Percentiles rank a stretch among this genome's conserved stretches.
These are phyloP conservation scores for Lepidostoma basale DNA, from an alignment of 1,140 invertebrate species.

Conservation along the genomic window DNA sequence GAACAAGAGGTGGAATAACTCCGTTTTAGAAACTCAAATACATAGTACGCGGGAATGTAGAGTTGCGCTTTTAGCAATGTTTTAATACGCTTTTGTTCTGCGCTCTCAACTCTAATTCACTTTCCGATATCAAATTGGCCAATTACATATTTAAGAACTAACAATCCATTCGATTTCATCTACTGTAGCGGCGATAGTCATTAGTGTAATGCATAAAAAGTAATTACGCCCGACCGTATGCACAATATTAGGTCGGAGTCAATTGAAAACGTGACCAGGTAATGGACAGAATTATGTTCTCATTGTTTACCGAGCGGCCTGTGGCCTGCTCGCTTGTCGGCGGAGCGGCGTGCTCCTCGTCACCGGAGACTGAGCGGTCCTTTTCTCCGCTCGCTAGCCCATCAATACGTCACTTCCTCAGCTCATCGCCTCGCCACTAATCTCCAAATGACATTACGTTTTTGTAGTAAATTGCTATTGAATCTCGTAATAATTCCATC, in stretches of 20 bases:
- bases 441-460: not conserved
- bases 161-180: constrained; percentile 22
- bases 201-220: constrained; percentile 29
- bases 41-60: too few relatives aligned
- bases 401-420: not conserved
- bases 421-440: not conserved
- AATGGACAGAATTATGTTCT: constrained; percentile 44
- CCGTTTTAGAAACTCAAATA: too few relatives aligned
- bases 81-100: not conserved
- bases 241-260: constrained; percentile 26
- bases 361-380: not conserved
- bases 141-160: not conserved
- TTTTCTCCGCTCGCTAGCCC: not conserved
- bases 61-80: not conserved
- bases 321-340: not conserved
- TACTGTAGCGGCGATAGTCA: not conserved
- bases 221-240: constrained; percentile 21
- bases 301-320: constrained; percentile 32
- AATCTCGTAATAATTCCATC: not conserved
- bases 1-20: too few relatives aligned
- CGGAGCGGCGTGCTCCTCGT: not conserved
- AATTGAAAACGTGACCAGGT: constrained; percentile 44
- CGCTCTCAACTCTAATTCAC: constrained; percentile 8
- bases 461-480: not conserved
- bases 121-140: constrained; percentile 8